Conservation (phyloP, 2,888 invertebrate species). For the Auanema sp. region DNA sequence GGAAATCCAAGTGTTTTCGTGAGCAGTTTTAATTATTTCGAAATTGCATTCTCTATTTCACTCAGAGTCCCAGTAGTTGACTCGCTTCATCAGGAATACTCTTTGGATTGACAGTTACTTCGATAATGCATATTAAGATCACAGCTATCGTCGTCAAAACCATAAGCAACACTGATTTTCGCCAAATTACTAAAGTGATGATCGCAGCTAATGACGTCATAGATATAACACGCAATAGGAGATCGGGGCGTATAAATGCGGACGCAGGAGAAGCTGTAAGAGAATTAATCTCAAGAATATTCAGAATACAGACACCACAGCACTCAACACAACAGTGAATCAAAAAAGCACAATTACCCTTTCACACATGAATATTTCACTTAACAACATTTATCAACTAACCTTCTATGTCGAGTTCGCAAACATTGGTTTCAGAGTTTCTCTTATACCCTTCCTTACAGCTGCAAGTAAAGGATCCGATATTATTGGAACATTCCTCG, state of each 20-base stretch:
- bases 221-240: conserved; percentile 45
- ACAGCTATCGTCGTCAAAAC: conserved; percentile 37
- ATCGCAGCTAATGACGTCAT: conserved; percentile 46
- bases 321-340: background rate
- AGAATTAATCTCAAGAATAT: background rate
- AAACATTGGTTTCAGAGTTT: conserved; percentile 40
- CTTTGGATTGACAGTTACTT: conserved; percentile 44
- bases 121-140: conserved; percentile 40
- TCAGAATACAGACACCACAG: conserved; percentile 4
- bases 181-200: conserved; percentile 49
- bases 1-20: too few relatives aligned
- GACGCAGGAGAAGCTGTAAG: conserved; percentile 43
- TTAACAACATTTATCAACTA: conserved; percentile 17
- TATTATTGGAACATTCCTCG: conserved; percentile 56
- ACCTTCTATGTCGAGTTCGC: conserved; percentile 61
- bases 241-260: conserved; percentile 43
- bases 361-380: conserved; percentile 1
- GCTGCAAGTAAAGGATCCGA: conserved; percentile 55
- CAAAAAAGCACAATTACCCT: conserved; percentile 1
- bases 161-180: conserved; percentile 35
- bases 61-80: too few relatives aligned
- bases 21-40: too few relatives aligned
- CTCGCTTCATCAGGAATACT: conserved; percentile 19
- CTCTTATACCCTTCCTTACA: conserved; percentile 56
- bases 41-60: too few relatives aligned